A percentile compares a stretch with the other conserved stretches of the same genome.
phyloP scores from a whole-genome alignment of 2,113 vertebrate genomes.

The Parus major region DNA sequence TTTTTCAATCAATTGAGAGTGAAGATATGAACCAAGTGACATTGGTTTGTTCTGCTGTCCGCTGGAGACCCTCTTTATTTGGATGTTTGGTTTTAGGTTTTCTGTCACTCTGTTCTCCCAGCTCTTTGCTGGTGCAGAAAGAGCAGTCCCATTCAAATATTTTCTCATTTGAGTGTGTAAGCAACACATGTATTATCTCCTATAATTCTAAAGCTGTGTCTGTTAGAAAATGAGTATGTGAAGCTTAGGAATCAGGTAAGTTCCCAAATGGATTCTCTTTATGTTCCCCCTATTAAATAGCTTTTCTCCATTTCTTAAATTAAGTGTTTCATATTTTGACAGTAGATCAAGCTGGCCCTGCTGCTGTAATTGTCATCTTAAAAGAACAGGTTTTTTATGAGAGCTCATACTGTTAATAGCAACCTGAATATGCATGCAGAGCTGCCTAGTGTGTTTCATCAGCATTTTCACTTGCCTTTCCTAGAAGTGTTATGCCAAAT shows the following conservation, averaged over 20 bases:
- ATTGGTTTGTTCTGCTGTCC: not conserved
- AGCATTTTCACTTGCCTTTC: not conserved
- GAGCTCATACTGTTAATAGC: not conserved
- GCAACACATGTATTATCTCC: not conserved
- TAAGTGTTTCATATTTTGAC: slow-evolving; percentile 9
- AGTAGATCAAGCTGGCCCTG: not conserved
- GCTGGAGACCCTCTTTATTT: not conserved
- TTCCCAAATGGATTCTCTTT: not conserved
- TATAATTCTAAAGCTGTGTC: not conserved
- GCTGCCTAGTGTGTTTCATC: not conserved
- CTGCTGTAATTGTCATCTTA: slow-evolving; percentile 1
- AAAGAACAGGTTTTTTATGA: not conserved
- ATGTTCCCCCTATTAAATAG: not conserved
- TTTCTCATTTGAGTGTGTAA: not conserved
- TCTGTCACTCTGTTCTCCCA: not conserved
- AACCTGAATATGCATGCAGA: not conserved
- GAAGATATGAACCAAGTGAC: not conserved
- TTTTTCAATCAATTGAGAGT: not conserved
- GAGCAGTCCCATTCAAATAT: not conserved
- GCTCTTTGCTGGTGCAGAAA: not conserved
- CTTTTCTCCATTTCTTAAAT: slow-evolving; percentile 22
- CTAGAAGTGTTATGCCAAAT: not conserved
- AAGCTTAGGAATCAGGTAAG: not conserved
- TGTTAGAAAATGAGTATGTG: not conserved
- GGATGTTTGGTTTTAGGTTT: not conserved